Evolutionary conservation across 2,113 vertebrate species (phyloP).

Genomic region (Megaceryle torquata): DNA sequence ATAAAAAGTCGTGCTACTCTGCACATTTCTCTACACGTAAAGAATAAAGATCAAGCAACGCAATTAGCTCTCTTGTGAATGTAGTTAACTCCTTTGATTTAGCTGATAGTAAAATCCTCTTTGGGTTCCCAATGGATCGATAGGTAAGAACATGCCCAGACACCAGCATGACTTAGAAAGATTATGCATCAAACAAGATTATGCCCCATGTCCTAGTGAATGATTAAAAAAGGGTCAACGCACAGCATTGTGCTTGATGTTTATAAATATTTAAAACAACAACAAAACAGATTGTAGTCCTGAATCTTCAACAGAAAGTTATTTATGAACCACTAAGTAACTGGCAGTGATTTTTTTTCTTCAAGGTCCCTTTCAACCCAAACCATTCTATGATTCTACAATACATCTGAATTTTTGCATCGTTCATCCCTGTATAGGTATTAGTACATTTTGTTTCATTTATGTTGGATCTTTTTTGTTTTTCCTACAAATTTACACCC

Average conservation of each 20-base stretch:
- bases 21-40: not conserved
- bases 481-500: not conserved
- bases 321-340: not conserved
- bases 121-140: not conserved
- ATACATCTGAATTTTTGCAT: not conserved
- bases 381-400: no score
- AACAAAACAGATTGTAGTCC: not conserved
- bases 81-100: not conserved
- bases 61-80: not conserved
- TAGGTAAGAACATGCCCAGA: not conserved
- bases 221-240: not conserved
- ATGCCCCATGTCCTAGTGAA: not conserved
- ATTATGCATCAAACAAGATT: not conserved
- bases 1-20: not conserved
- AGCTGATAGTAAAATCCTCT: not conserved
- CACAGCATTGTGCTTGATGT: not conserved
- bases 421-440: not conserved
- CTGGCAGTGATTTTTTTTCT: not conserved
- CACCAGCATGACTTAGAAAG: not conserved
- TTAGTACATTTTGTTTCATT: not conserved
- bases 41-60: not conserved
- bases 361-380: no score
- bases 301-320: not conserved
- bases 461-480: not conserved
- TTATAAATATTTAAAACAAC: not conserved